These are phyloP conservation scores for Melinaea menophilus DNA, from an alignment of 2,888 invertebrate genomes.

Conservation along the genomic window DNA sequence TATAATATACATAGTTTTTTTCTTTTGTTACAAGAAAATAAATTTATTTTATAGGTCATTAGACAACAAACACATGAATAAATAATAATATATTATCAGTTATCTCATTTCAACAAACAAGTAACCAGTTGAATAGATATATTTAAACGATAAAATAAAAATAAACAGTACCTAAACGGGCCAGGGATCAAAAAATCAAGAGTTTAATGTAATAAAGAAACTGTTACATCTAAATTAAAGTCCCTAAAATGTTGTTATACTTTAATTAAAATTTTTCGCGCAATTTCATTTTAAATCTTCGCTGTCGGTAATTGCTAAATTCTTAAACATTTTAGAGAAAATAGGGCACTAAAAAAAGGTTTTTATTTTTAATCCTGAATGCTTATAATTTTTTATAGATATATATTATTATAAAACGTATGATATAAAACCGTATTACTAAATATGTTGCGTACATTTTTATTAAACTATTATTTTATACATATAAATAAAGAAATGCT, in stretches of 20 bases:
- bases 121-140: not conserved
- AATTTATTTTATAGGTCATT: too few relatives aligned
- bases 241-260: not conserved
- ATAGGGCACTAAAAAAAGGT: not conserved
- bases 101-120: not conserved
- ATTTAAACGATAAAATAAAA: not conserved
- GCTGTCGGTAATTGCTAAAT: not conserved
- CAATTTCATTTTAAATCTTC: slow-evolving; percentile 7
- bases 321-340: not conserved
- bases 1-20: too few relatives aligned
- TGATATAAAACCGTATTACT: too few relatives aligned
- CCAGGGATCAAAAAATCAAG: not conserved
- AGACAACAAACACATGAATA: too few relatives aligned
- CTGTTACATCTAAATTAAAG: not conserved
- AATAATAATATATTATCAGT: too few relatives aligned
- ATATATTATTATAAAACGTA: too few relatives aligned
- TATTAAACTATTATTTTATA: too few relatives aligned
- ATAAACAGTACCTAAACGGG: not conserved
- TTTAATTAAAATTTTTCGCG: slow-evolving; percentile 15
- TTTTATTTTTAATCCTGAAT: not conserved
- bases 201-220: not conserved
- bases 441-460: too few relatives aligned
- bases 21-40: too few relatives aligned
- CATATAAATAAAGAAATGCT: too few relatives aligned
- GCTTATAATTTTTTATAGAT: too few relatives aligned